Evolutionary conservation across 2,888 invertebrate species (phyloP), one percentile per base, ranked within the genome.

Genomic region (Anagyrus pseudococci): DNA sequence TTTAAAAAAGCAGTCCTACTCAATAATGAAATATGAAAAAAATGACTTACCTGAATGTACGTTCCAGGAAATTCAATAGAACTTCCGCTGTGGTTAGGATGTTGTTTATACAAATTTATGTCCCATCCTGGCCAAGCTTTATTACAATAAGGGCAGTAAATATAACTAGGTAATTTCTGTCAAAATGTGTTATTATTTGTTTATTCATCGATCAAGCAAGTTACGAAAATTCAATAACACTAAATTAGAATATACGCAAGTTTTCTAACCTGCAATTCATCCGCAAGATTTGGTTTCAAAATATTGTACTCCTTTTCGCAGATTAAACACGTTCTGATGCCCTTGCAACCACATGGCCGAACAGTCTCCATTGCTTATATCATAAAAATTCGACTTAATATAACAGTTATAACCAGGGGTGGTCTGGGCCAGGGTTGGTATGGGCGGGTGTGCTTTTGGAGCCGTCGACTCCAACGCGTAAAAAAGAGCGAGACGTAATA

Each of bases 291-390:
- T 3, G 79, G 81, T 74, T 82, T 85, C 8, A 69, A 73, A 68
- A 86, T 84, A 15, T 85, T 83, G 69, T 81, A 88, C 68, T 89
- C 84, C 46, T 86, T 83, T 83, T 96, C 94, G 80, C 97, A 98
- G 62, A 91, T 81, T 22, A 94, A 84, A 79, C 97, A 98, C 1
- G 94, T 93, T 70, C 97, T 85, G 69, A 92, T 90, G 2, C 96
- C 94, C 84, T 97, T 97, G 77, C 97, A 98, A 43, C 95, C 96
- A 82, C 97, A 98, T 1, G 88, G 85, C 44, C 93, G 83, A 33
- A 88, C 86, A 69, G 86, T 86, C 73, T 88, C 86, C 87, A 89
- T 89, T 17, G 23, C n/a, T n/a, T n/a, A n/a, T n/a, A n/a, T n/a
- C n/a, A n/a, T n/a, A n/a, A n/a, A n/a, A n/a, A n/a, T n/a, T n/a